A percentile compares a stretch with the other conserved stretches of the same genome.
Conservation (phyloP, 2,797 vertebrate species). For the Poeciliopsis gracilis region DNA sequence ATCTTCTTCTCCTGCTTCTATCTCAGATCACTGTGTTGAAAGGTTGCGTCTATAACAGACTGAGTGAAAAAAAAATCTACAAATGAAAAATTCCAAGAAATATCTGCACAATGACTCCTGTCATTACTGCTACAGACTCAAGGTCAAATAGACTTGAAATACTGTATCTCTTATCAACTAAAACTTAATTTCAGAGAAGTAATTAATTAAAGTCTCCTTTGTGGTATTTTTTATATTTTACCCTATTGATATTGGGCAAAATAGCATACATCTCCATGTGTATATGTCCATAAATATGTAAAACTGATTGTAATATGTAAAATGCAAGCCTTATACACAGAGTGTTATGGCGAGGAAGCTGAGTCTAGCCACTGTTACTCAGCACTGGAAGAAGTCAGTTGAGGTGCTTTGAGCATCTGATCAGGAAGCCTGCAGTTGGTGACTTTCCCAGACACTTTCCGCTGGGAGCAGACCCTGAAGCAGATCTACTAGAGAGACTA, state of each 20-base stretch:
- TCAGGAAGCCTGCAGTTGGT: background rate
- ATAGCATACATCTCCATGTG: background rate
- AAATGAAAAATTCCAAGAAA: background rate
- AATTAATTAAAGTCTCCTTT: background rate
- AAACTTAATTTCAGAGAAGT: background rate
- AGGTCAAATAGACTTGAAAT: background rate
- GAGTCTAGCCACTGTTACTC: background rate
- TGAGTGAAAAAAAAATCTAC: background rate
- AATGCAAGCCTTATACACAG: background rate
- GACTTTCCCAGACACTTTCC: background rate
- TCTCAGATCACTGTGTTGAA: slow-evolving; percentile 12
- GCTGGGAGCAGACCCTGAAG: background rate
- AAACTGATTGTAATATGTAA: background rate
- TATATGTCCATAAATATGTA: background rate
- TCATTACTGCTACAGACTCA: background rate
- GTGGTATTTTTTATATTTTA: background rate
- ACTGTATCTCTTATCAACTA: background rate
- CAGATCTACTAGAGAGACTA: background rate
- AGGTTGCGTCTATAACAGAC: slow-evolving; percentile 10
- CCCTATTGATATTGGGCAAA: background rate
- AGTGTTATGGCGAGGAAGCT: background rate
- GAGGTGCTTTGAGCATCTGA: background rate
- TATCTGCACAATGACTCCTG: background rate
- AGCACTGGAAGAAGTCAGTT: background rate
- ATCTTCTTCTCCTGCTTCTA: slow-evolving; percentile 22